A percentile compares a stretch with the other conserved stretches of the same genome.
Conservation (phyloP, 2,113 vertebrate species). For the Lepus timidus region DNA sequence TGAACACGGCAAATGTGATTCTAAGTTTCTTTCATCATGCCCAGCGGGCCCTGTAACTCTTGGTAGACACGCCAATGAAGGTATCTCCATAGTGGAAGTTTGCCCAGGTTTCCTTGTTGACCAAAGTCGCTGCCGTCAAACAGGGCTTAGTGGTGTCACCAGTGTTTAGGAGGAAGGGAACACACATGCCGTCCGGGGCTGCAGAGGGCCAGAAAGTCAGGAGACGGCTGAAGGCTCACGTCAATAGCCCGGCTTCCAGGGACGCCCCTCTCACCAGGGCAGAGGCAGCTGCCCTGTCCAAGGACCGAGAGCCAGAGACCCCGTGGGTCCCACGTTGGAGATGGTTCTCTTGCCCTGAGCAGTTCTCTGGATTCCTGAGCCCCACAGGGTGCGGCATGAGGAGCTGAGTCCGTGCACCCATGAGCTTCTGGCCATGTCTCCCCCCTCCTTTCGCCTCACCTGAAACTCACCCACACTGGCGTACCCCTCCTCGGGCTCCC, state of each 20-base stretch:
- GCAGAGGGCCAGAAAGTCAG: not conserved
- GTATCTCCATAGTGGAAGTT: not conserved
- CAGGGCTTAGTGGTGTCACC: not conserved
- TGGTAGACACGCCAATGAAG: not conserved
- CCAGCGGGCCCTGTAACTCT: not conserved
- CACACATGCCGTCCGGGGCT: not conserved
- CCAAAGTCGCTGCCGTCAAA: not conserved
- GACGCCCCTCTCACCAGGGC: accelerated
- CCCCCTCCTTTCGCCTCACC: too few species aligned
- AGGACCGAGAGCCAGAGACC: accelerated
- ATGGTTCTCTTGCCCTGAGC: accelerated
- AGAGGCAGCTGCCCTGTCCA: accelerated
- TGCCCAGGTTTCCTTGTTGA: not conserved
- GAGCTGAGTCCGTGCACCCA: accelerated
- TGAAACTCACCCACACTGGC: not conserved
- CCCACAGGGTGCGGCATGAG: accelerated
- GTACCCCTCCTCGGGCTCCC: too few species aligned
- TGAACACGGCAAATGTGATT: not conserved
- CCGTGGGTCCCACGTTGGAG: accelerated
- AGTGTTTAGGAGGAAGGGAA: not conserved
- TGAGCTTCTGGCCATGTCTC: accelerated
- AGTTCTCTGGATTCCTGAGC: accelerated
- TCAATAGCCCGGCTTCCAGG: accelerated
- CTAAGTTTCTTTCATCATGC: not conserved
- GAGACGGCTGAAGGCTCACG: accelerated